These are phyloP conservation scores for Aricia agestis DNA, from an alignment of 1,140 invertebrate genomes.

Conservation along the genomic window DNA sequence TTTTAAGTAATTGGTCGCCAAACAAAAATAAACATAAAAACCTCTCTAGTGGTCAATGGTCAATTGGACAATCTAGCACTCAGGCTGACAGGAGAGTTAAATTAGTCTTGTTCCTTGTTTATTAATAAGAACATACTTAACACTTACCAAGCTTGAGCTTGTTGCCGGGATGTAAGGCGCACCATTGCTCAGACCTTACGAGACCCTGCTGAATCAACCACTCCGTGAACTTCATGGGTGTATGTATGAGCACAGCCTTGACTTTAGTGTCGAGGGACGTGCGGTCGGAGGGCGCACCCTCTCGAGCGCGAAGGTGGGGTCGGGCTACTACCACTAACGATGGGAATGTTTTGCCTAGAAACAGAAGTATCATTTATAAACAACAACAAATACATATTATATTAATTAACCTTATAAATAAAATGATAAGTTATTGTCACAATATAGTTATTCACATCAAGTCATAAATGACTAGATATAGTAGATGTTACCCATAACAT, in stretches of 20 bases:
- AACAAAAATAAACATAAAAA: too few species aligned
- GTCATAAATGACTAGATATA: too few species aligned
- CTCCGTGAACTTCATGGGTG: conserved; percentile 89
- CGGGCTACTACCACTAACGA: conserved; percentile 88
- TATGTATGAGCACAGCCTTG: conserved; percentile 86
- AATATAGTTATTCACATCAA: too few species aligned
- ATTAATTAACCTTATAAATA: too few species aligned
- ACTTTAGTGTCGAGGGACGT: conserved; percentile 83
- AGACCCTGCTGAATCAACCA: conserved; percentile 91
- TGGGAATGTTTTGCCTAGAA: conserved; percentile 85
- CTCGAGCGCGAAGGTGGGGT: conserved; percentile 83
- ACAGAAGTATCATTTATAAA: conserved; percentile 8
- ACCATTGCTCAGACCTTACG: conserved; percentile 86
- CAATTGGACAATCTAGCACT: too few species aligned
- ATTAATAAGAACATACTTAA: not conserved
- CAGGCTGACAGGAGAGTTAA: too few species aligned
- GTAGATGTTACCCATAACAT: too few species aligned
- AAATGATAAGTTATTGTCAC: too few species aligned
- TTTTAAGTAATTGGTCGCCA: too few species aligned
- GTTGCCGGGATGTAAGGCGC: conserved; percentile 79
- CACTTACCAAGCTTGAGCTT: conserved; percentile 83
- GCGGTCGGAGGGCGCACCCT: conserved; percentile 75
- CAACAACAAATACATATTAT: not conserved
- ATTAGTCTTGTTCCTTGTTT: too few species aligned
- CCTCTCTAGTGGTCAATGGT: too few species aligned